These are phyloP conservation scores for Parascotia fuliginaria DNA, from an alignment of 2,888 invertebrate genomes.

Conservation along the genomic window DNA sequence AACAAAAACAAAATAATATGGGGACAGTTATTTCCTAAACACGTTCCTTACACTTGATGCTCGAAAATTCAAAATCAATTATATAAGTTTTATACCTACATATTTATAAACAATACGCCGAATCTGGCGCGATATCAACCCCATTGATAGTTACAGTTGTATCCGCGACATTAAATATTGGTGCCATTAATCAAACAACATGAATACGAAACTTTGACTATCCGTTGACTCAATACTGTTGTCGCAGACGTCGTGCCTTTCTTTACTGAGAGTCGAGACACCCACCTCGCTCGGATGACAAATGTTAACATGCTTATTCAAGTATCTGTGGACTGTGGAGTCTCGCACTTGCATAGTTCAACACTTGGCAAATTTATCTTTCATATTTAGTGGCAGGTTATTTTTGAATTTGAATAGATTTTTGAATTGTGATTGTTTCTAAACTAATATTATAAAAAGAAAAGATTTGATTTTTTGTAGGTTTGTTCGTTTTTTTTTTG, in stretches of 20 bases:
- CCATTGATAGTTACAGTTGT: slow-evolving; percentile 2
- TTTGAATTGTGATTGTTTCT: too few species aligned
- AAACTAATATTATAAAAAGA: too few species aligned
- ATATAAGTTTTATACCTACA: too few species aligned
- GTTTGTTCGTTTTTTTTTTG: too few species aligned
- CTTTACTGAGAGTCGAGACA: slow-evolving; percentile 54
- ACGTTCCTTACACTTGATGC: too few species aligned
- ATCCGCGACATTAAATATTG: slow-evolving; percentile 34
- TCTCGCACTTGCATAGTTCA: slow-evolving; percentile 54
- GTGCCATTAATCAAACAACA: slow-evolving; percentile 41
- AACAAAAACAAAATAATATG: too few species aligned
- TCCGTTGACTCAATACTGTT: slow-evolving; percentile 39
- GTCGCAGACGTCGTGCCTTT: slow-evolving; percentile 40
- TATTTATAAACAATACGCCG: too few species aligned
- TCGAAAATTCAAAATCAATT: too few species aligned
- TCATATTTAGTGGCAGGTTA: too few species aligned
- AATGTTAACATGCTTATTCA: slow-evolving; percentile 69
- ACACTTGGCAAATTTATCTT: slow-evolving; percentile 46
- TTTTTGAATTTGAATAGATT: slow-evolving; percentile 12
- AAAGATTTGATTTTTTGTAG: too few species aligned
- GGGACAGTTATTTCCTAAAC: too few species aligned
- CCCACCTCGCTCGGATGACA: slow-evolving; percentile 64
- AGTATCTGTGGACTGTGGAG: slow-evolving; percentile 49
- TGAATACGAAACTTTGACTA: slow-evolving; percentile 29
- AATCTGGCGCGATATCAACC: too few species aligned